phyloP scores from a whole-genome alignment of 1,140 invertebrate genomes.

The Oppia nitens region DNA sequence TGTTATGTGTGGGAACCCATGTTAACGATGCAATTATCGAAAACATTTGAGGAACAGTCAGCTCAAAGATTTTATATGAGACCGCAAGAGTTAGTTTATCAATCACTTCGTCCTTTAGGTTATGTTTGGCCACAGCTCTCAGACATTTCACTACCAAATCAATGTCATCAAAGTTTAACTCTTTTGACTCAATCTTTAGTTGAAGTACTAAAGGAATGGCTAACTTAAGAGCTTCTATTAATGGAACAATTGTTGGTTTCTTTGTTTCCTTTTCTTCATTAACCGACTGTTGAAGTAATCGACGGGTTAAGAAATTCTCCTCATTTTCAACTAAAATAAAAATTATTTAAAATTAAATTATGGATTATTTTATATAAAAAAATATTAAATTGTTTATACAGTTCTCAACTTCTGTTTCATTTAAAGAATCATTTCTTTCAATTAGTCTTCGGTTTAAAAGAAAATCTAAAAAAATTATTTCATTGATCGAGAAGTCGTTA shows the following conservation, averaged over 20 bases:
- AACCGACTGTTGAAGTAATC: not conserved
- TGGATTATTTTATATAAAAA: too few species aligned
- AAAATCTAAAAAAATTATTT: not conserved
- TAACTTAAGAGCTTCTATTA: constrained; percentile 17
- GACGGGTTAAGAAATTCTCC: too few species aligned
- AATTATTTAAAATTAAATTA: too few species aligned
- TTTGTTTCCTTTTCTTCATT: too few species aligned
- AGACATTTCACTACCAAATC: not conserved
- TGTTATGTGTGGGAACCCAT: not conserved
- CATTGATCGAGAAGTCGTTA: not conserved
- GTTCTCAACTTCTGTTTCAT: not conserved
- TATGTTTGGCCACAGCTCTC: not conserved
- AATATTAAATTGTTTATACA: too few species aligned
- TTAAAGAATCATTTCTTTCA: not conserved
- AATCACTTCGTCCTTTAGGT: not conserved
- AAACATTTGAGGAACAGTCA: not conserved
- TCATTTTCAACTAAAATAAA: too few species aligned
- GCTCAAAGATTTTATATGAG: not conserved
- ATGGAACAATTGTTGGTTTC: not conserved
- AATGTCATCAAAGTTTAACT: not conserved
- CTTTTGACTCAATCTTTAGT: constrained; percentile 16
- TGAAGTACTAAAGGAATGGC: constrained; percentile 20
- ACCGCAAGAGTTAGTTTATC: not conserved
- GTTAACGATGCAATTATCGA: not conserved
- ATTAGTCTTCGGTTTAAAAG: not conserved